phyloP scores from a whole-genome alignment of 2,113 vertebrate species.

The Sorex fumeus region DNA sequence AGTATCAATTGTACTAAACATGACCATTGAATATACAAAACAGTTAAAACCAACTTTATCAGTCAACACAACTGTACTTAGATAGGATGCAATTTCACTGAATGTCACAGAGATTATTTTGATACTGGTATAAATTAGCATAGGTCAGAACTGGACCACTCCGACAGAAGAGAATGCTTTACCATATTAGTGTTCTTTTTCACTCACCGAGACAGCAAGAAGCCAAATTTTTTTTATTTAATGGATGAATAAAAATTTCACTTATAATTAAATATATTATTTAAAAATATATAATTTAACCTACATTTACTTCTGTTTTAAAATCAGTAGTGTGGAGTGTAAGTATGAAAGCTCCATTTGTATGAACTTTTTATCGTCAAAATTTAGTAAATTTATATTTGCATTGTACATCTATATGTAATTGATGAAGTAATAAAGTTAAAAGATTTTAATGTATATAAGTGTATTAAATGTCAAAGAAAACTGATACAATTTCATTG shows the following conservation, averaged over 20 bases:
- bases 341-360: background rate
- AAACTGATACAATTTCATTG: constrained; percentile 22
- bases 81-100: constrained; percentile 12
- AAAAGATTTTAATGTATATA: constrained; percentile 18
- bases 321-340: background rate
- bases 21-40: background rate
- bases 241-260: background rate
- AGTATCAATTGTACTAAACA: background rate
- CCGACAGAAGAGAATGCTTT: background rate
- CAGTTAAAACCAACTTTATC: constrained; percentile 32
- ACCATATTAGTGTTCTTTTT: background rate
- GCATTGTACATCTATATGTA: background rate
- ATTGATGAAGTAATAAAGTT: background rate
- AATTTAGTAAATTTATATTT: background rate
- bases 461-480: background rate
- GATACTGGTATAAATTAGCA: background rate
- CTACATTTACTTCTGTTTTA: background rate
- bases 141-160: background rate
- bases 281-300: constrained; percentile 3
- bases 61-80: background rate
- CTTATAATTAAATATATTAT: background rate
- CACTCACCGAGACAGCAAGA: background rate
- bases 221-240: background rate
- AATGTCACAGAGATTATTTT: constrained; percentile 4
- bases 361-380: background rate